Base-by-base conservation (phyloP, 2,888 invertebrate genomes). In the Quadroppia sp. region DNA sequence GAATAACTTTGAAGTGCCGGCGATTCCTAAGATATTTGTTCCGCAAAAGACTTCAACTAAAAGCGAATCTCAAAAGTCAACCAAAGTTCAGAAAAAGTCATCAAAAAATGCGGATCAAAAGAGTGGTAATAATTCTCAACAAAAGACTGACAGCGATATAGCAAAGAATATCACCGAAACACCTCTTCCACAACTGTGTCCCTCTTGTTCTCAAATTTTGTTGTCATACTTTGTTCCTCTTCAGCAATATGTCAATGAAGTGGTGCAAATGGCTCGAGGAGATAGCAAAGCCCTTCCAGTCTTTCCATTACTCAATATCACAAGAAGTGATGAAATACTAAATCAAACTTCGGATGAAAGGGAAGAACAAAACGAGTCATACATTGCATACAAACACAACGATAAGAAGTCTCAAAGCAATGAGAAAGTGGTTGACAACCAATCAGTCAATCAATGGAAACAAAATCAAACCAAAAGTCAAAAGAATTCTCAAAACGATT, bases 191-290 rank as follows among this genome's bases (percentile, higher is more conserved):
- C 23, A 74, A 30, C 72, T 74, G 0, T 74, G 74, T 56, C 36
- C 61, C 9, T 74, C 74, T 6, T 74, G 74, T 64, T 74, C 74
- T 6, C 61, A 72, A 23, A 74, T 73, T 30, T 20, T 74, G 30
- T 32, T 74, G 23, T n/a, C 30, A n/a, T 74, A 74, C 36, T 72
- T 74, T 17, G 30, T 40, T 28, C 74, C 74, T 25, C 61, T 74
- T 17, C 64, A 74, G 71, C 40, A 72, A 45, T 74, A 74, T 23
- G 61, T 74, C 28, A 61, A 67, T 32, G 30, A 53, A 17, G 40
- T 74, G 28, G 40, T 74, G 15, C 71, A 61, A 11, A 20, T 71
- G 1, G 71, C 74, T 20, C 64, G 42, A 20, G 40, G 61, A 36
- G 61, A 64, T 0, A 7, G 36, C 28, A 6, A 23, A 11, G n/a